Evolutionary conservation across 2,888 invertebrate genomes (phyloP), one percentile per base, ranked within the genome.

Genomic region (Tipula confusa): DNA sequence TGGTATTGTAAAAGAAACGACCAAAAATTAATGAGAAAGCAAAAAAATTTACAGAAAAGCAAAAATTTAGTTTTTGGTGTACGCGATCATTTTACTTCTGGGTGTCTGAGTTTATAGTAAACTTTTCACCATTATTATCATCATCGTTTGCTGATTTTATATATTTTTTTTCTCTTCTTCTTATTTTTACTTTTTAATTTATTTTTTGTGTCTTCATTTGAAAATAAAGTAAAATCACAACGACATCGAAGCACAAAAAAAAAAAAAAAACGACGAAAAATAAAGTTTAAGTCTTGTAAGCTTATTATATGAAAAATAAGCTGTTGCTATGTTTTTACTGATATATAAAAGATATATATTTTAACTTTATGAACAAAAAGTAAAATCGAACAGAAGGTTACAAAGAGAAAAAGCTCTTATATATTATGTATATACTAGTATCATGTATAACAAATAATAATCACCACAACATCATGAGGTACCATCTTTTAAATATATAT

Each of bases 241-340:
- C 18, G 48, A 48, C 15, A 18, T 64, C 18, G 64, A 64, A 64
- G 24, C 64, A 64, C 18, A 24, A 64, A 43, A 43, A 64, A 64
- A 64, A 43, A 2, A 24, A 64, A 64, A 64, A 64, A 64, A 2
- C 7, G n/a, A n/a, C n/a, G 7, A 13, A 64, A 24, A 64, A 64
- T 64, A 64, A 64, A 64, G 13, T 64, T 64, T 64, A 64, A 64
- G 24, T 64, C 64, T 18, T 64, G 64, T 64, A 64, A 24, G 64
- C 64, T 64, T 64, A 64, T 64, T 64, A 48, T 48, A 64, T 24
- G 24, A 11, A 64, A 64, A 64, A 64, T 64, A 64, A 64, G 64
- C 64, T 64, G 64, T 64, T 64, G 64, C 64, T 64, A 64, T 64
- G 64, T 64, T 64, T 64, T 24, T 43, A 43, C 43, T 64, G 64